Percentiles rank a stretch among this genome's conserved stretches.
phyloP scores from a whole-genome alignment of 1,140 invertebrate species.

The Goniozus legneri region DNA sequence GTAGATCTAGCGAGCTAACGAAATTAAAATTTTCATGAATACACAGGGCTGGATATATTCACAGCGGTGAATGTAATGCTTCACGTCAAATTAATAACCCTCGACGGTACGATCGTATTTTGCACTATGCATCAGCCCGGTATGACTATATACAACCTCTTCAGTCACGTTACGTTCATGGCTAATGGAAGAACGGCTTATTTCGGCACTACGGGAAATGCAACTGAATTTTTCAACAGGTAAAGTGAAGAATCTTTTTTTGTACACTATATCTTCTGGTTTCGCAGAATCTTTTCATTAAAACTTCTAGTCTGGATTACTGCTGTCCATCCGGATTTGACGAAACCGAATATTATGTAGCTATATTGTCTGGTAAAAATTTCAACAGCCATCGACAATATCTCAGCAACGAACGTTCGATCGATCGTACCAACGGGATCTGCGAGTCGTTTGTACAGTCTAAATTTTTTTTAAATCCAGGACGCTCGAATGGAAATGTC shows the following conservation, averaged over 20 bases:
- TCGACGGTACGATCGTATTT: slow-evolving; percentile 69
- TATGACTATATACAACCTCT: slow-evolving; percentile 69
- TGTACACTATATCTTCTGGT: too few species aligned
- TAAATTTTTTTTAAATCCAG: too few species aligned
- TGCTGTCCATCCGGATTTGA: slow-evolving; percentile 24
- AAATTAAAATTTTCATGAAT: background rate
- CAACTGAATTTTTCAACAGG: slow-evolving; percentile 23
- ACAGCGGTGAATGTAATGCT: slow-evolving; percentile 65
- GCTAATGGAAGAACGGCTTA: slow-evolving; percentile 58
- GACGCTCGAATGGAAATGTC: too few species aligned
- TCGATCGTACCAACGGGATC: too few species aligned
- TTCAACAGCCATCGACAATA: too few species aligned
- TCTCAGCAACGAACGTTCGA: too few species aligned
- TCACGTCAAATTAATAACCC: slow-evolving; percentile 63
- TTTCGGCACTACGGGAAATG: slow-evolving; percentile 40
- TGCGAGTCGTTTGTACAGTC: too few species aligned
- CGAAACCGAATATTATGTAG: slow-evolving; percentile 30
- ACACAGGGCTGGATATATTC: slow-evolving; percentile 65
- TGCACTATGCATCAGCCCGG: slow-evolving; percentile 89
- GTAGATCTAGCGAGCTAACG: background rate
- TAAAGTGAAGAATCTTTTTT: slow-evolving; percentile 11
- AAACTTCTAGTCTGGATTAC: slow-evolving; percentile 14
- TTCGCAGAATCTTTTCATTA: too few species aligned
- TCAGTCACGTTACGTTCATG: slow-evolving; percentile 60
- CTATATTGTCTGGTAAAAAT: slow-evolving; percentile 12